Conservation (phyloP, 23 tunicate genomes). For the Ascidia mentula region DNA sequence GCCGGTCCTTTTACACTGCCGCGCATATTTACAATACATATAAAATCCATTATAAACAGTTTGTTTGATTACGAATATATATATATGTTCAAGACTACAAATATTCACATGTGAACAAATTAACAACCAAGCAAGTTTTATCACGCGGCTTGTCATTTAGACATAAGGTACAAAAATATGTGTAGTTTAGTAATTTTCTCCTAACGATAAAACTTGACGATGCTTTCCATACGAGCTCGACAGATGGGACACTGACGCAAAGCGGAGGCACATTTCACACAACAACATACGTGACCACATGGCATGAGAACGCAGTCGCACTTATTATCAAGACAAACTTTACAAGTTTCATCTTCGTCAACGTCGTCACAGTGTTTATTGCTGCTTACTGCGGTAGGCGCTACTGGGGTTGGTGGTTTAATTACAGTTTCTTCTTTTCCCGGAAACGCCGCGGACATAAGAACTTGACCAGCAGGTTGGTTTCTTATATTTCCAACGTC, state of each 20-base stretch:
- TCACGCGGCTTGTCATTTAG: not conserved
- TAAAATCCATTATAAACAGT: no score
- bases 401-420: no score
- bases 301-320: constrained; percentile 33
- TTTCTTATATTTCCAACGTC: not conserved
- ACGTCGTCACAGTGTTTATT: not conserved
- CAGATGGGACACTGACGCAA: constrained; percentile 62
- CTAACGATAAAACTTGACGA: constrained; percentile 38
- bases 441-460: not conserved
- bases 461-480: not conserved
- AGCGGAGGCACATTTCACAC: constrained; percentile 42
- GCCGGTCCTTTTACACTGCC: no score
- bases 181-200: not conserved
- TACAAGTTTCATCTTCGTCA: constrained; percentile 44
- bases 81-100: no score
- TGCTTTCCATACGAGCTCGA: constrained; percentile 25
- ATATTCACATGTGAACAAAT: no score
- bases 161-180: not conserved
- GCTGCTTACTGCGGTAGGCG: constrained; percentile 12
- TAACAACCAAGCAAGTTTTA: no score
- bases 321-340: constrained; percentile 51
- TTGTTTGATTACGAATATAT: no score
- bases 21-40: no score
- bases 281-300: constrained; percentile 64
- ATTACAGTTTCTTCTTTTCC: no score